A percentile compares a stretch with the other conserved stretches of the same genome.
phyloP scores from a whole-genome alignment of 1,140 invertebrate genomes.

The Acromyrmex echinatior region DNA sequence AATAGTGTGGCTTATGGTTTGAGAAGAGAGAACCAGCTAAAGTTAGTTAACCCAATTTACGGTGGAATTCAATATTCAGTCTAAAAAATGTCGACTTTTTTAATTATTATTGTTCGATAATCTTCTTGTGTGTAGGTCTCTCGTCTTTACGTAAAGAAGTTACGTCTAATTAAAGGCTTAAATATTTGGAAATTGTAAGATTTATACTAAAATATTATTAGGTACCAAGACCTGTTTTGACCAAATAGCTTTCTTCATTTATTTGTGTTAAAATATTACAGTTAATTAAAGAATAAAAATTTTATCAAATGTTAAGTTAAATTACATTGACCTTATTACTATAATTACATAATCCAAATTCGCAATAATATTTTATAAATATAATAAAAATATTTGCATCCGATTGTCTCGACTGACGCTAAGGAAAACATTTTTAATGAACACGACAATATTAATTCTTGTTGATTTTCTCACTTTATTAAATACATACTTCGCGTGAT shows the following conservation, averaged over 20 bases:
- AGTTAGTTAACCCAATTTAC: conserved; percentile 18
- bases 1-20: neutral
- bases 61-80: neutral
- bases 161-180: neutral
- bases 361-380: neutral
- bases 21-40: conserved; percentile 3
- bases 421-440: neutral
- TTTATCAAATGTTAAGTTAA: neutral
- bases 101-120: neutral
- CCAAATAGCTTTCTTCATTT: too few species aligned
- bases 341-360: conserved; percentile 4
- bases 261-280: neutral
- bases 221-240: too few species aligned
- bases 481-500: neutral
- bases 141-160: neutral
- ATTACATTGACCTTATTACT: neutral
- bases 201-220: too few species aligned
- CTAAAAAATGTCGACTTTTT: neutral
- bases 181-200: neutral
- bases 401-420: neutral
- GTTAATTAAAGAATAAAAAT: neutral
- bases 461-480: neutral
- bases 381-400: neutral
- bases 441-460: neutral
- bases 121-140: neutral